Percentiles rank a stretch among this genome's conserved stretches.
phyloP scores from a whole-genome alignment of 2,113 vertebrate species.

The Sardina pilchardus region DNA sequence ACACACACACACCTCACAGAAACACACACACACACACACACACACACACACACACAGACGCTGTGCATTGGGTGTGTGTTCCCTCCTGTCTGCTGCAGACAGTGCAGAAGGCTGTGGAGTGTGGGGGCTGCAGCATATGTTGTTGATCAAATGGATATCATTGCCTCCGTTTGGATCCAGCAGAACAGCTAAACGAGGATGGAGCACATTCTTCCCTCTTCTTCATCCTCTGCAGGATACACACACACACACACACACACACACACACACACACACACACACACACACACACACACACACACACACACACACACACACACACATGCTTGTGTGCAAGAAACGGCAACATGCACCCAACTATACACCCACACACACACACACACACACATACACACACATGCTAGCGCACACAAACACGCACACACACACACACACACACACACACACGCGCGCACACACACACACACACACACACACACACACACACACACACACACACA shows the following conservation, averaged over 20 bases:
- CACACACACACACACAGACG: neutral
- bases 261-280: neutral
- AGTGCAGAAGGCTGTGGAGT: conserved; percentile 57
- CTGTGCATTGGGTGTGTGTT: neutral
- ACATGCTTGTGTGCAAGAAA: no score
- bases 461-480: neutral
- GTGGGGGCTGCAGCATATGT: conserved; percentile 68
- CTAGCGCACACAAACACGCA: neutral
- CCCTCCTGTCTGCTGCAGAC: neutral
- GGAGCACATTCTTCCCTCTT: neutral
- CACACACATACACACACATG: neutral
- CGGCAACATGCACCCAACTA: neutral
- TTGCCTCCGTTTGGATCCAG: conserved; percentile 38
- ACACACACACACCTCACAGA: no score
- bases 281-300: neutral
- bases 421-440: neutral
- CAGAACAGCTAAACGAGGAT: neutral
- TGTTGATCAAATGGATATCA: conserved; percentile 69
- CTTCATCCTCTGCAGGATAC: neutral
- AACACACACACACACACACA: neutral
- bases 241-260: neutral
- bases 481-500: neutral
- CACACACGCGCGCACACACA: neutral
- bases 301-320: neutral
- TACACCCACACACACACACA: neutral